These are phyloP conservation scores for Caenorhabditis uteleia DNA, from an alignment of 2,888 invertebrate species.

Conservation along the genomic window DNA sequence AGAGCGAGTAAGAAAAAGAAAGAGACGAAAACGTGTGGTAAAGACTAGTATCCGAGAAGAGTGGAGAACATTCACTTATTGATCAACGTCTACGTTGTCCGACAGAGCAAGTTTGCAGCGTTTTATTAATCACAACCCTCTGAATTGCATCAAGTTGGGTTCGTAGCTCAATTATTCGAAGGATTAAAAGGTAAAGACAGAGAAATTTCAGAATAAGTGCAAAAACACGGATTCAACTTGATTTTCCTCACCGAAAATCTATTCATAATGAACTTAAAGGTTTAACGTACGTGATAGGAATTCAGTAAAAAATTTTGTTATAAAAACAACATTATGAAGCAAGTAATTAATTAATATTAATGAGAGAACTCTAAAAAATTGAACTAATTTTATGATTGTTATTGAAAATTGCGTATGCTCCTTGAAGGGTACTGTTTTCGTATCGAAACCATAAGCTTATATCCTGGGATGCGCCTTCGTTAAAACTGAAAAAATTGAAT, in stretches of 20 bases:
- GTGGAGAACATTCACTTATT: slow-evolving; percentile 37
- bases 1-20: slow-evolving; percentile 16
- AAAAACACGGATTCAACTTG: neutral
- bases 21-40: slow-evolving; percentile 9
- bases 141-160: neutral
- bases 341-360: no score
- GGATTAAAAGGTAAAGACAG: neutral
- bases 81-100: slow-evolving; percentile 12
- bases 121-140: slow-evolving; percentile 1
- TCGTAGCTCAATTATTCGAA: neutral
- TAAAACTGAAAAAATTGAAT: no score
- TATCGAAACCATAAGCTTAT: neutral
- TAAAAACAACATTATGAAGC: no score
- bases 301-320: no score
- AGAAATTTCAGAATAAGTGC: neutral
- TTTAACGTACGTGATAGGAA: no score
- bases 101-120: slow-evolving; percentile 19
- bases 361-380: no score
- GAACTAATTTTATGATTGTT: no score
- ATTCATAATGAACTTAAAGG: no score
- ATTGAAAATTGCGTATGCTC: no score
- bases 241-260: no score
- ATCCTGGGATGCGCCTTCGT: neutral
- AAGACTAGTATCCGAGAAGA: slow-evolving; percentile 10
- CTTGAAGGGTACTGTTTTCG: no score